phyloP scores from a whole-genome alignment of 1,140 invertebrate genomes.

The Dendrolimus punctatus region DNA sequence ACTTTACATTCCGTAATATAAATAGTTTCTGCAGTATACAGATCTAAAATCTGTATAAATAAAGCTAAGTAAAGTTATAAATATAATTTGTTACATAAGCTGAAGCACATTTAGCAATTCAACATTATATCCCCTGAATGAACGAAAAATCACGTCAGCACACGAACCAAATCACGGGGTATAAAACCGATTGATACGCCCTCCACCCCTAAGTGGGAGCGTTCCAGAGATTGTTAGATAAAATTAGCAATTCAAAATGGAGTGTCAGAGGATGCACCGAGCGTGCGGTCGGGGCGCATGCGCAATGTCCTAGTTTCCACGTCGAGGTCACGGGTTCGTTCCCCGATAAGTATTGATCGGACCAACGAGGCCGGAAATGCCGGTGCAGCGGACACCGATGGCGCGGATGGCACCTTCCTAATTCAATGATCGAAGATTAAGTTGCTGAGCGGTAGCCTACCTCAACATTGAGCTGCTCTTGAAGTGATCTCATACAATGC shows the following conservation, averaged over 20 bases:
- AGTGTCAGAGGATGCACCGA: constrained; percentile 42
- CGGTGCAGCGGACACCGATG: constrained; percentile 46
- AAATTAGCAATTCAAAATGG: constrained; percentile 55
- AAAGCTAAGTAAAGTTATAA: too few species aligned
- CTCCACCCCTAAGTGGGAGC: too few species aligned
- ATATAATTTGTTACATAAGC: too few species aligned
- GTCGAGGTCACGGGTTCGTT: constrained; percentile 66
- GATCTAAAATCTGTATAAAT: too few species aligned
- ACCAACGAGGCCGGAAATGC: constrained; percentile 46
- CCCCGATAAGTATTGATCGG: constrained; percentile 64
- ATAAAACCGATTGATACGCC: constrained; percentile 14
- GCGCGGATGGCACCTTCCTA: constrained; percentile 30
- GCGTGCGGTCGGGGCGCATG: constrained; percentile 43
- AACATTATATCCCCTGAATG: too few species aligned
- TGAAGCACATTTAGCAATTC: too few species aligned
- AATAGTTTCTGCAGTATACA: too few species aligned
- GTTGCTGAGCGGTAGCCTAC: background rate
- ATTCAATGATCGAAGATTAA: background rate
- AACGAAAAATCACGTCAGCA: too few species aligned
- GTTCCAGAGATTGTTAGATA: constrained; percentile 8
- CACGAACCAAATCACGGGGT: background rate
- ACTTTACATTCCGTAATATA: too few species aligned
- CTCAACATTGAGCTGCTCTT: constrained; percentile 1
- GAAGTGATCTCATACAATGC: too few species aligned
- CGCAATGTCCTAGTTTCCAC: constrained; percentile 57